Evolutionary conservation across 2,797 vertebrate species (phyloP).

Genomic region (Holocentrus rufus): DNA sequence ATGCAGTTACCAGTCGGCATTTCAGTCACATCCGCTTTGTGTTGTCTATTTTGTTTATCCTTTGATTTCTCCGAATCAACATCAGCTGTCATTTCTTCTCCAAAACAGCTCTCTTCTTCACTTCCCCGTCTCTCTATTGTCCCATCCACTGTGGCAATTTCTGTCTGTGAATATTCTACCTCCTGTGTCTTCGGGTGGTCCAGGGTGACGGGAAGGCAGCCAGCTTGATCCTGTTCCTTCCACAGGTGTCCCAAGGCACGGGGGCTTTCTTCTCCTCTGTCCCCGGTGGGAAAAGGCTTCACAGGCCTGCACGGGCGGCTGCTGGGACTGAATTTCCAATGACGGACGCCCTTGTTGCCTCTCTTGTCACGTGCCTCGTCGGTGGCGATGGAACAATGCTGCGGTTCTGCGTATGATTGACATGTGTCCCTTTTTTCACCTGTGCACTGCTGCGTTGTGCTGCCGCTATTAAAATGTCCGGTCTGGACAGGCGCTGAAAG

Average conservation of each 20-base stretch:
- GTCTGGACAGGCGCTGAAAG: constrained; percentile 26
- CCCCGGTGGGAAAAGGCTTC: constrained; percentile 46
- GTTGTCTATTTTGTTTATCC: constrained; percentile 14
- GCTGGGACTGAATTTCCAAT: constrained; percentile 54
- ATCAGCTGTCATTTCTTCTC: constrained; percentile 15
- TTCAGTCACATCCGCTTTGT: constrained; percentile 17
- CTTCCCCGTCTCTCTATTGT: constrained; percentile 15
- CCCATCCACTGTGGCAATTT: constrained; percentile 7
- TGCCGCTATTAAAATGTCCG: constrained; percentile 26
- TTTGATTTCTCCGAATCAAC: neutral
- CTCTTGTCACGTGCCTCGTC: constrained; percentile 8
- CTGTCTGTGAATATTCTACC: constrained; percentile 24
- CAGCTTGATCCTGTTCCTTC: constrained; percentile 49
- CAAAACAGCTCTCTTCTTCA: constrained; percentile 12
- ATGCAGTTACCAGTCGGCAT: neutral
- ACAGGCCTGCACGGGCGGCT: constrained; percentile 18
- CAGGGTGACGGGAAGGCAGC: constrained; percentile 36
- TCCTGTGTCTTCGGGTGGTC: constrained; percentile 34
- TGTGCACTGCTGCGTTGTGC: constrained; percentile 17
- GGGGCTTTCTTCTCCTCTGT: constrained; percentile 45
- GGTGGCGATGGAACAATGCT: constrained; percentile 23
- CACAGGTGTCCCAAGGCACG: constrained; percentile 34
- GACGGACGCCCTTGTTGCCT: constrained; percentile 43
- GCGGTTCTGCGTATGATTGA: constrained; percentile 38
- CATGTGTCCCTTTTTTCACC: constrained; percentile 45